Conservation (phyloP, 2,888 invertebrate species). For the Xestia c-nigrum region DNA sequence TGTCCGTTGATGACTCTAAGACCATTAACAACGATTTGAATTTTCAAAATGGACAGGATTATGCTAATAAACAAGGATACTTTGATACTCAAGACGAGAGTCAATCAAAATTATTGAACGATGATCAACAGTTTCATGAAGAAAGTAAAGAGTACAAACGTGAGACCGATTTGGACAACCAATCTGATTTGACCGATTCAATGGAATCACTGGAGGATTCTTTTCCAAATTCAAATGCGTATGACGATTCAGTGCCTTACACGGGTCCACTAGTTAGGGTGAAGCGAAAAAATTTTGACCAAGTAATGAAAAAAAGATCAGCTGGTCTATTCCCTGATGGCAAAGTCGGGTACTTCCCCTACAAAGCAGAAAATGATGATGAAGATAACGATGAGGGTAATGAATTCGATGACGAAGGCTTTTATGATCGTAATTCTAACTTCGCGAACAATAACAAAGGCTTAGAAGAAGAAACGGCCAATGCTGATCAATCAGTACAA, state of each 20-base stretch:
- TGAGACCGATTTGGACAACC: conserved; percentile 70
- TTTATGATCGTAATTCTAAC: conserved; percentile 84
- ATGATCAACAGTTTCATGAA: conserved; percentile 70
- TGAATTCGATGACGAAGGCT: conserved; percentile 88
- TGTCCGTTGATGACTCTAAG: conserved; percentile 68
- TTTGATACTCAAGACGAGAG: conserved; percentile 74
- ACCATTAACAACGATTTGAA: conserved; percentile 67
- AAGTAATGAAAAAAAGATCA: conserved; percentile 77
- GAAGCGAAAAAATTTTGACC: conserved; percentile 80
- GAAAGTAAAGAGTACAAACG: conserved; percentile 76
- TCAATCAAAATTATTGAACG: conserved; percentile 73
- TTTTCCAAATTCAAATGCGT: conserved; percentile 80
- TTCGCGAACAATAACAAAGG: conserved; percentile 72
- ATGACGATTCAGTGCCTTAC: conserved; percentile 74
- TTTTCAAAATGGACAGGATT: conserved; percentile 66
- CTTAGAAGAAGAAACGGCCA: conserved; percentile 59
- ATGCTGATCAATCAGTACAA: conserved; percentile 43
- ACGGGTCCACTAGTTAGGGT: conserved; percentile 83
- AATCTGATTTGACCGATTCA: conserved; percentile 74
- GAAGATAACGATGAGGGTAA: conserved; percentile 87
- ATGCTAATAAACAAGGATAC: conserved; percentile 70
- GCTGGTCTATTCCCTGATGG: conserved; percentile 78
- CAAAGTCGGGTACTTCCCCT: conserved; percentile 82
- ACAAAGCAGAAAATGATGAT: conserved; percentile 83
- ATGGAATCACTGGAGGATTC: conserved; percentile 85